phyloP scores from a whole-genome alignment of 2,888 invertebrate genomes.

The Clepsis dumicolana region DNA sequence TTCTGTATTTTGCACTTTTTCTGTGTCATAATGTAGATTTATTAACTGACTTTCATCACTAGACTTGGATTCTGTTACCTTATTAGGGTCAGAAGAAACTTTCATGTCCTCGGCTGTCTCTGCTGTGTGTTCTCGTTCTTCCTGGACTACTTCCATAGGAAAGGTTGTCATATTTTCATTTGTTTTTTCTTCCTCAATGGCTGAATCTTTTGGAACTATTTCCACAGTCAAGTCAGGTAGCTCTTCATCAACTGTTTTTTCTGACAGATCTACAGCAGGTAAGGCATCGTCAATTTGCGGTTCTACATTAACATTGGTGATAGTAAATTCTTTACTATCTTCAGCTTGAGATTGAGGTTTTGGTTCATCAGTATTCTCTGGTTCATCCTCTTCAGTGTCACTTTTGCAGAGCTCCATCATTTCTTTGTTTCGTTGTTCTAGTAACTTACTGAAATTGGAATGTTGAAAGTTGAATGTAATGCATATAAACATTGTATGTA shows the following conservation, averaged over 20 bases:
- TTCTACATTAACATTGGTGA: not conserved
- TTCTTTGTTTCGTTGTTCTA: conserved; percentile 91
- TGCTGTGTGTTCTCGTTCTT: conserved; percentile 31
- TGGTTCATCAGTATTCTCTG: conserved; percentile 19
- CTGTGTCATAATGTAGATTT: conserved; percentile 31
- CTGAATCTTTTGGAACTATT: conserved; percentile 28
- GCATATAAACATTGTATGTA: not conserved
- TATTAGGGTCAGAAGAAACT: not conserved
- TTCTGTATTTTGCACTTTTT: conserved; percentile 26
- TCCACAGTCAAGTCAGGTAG: conserved; percentile 33
- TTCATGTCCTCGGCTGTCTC: conserved; percentile 34
- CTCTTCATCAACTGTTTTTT: conserved; percentile 32
- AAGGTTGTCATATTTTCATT: conserved; percentile 27
- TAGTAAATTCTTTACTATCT: not conserved
- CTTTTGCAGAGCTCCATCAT: conserved; percentile 92
- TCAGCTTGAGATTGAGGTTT: conserved; percentile 3
- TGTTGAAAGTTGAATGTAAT: no score
- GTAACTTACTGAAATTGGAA: conserved; percentile 87
- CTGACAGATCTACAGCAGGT: conserved; percentile 4
- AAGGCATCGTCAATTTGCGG: not conserved
- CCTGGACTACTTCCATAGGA: conserved; percentile 16
- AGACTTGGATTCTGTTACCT: conserved; percentile 16
- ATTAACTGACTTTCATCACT: conserved; percentile 45
- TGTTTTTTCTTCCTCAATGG: conserved; percentile 10
- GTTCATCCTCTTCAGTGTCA: conserved; percentile 84